Conservation (phyloP, 1,140 invertebrate species). For the Drosophila seguyi region DNA sequence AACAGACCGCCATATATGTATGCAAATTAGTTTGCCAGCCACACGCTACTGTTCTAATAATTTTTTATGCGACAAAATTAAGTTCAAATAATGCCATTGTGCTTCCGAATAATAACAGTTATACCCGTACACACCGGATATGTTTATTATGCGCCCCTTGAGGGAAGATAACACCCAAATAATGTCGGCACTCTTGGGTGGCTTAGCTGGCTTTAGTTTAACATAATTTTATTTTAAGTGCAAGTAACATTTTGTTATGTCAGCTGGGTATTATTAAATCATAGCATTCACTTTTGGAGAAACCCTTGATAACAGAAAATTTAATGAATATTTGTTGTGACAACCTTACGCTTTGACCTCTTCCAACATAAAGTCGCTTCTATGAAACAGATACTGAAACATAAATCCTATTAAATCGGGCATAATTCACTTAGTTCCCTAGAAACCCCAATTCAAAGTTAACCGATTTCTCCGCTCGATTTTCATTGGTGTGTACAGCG, state of each 20-base stretch:
- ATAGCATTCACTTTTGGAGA: neutral
- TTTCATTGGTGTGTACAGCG: neutral
- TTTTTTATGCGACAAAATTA: slow-evolving; percentile 55
- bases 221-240: slow-evolving; percentile 1
- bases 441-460: neutral
- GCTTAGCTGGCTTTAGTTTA: neutral
- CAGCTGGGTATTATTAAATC: neutral
- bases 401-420: slow-evolving; percentile 13
- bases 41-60: slow-evolving; percentile 33
- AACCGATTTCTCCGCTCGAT: neutral
- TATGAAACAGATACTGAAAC: neutral
- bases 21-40: slow-evolving; percentile 44
- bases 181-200: neutral
- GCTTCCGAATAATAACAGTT: slow-evolving; percentile 15
- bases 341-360: neutral
- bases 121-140: slow-evolving; percentile 15
- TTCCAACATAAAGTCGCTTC: neutral
- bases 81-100: slow-evolving; percentile 24
- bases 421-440: neutral
- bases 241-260: neutral
- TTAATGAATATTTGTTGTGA: too few relatives aligned
- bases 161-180: slow-evolving; percentile 17
- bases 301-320: too few relatives aligned
- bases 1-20: slow-evolving; percentile 23
- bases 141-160: slow-evolving; percentile 10